These are phyloP conservation scores for Gymnogyps californianus DNA, from an alignment of 2,113 vertebrate species.

Conservation along the genomic window DNA sequence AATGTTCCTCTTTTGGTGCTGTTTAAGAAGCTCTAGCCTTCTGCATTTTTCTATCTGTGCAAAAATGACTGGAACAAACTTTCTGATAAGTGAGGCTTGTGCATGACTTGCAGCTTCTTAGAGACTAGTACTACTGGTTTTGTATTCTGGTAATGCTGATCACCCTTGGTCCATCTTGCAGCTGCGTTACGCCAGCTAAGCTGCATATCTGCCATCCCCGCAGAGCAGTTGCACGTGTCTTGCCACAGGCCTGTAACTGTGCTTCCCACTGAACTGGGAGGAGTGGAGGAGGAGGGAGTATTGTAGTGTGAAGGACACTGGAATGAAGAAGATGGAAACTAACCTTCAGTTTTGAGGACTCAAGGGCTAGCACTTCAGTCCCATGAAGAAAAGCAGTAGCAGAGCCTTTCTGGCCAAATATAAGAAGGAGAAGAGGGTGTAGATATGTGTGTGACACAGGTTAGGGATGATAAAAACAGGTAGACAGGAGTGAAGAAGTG, in stretches of 20 bases:
- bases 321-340: neutral
- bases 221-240: fast-evolving
- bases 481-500: neutral
- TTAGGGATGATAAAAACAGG: neutral
- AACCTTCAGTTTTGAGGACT: neutral
- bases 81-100: neutral
- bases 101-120: neutral
- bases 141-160: neutral
- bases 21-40: neutral
- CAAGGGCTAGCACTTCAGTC: neutral
- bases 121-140: neutral
- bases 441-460: neutral
- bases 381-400: neutral
- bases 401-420: neutral
- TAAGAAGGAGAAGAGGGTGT: neutral
- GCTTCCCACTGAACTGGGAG: neutral
- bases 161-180: neutral
- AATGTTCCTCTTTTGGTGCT: neutral
- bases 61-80: neutral
- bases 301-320: neutral
- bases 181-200: neutral
- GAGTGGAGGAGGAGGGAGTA: neutral
- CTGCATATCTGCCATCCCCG: neutral
- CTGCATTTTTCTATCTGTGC: neutral
- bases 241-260: neutral